Conservation (phyloP, 1,140 invertebrate species). For the Pseudomyrmex sp. region DNA sequence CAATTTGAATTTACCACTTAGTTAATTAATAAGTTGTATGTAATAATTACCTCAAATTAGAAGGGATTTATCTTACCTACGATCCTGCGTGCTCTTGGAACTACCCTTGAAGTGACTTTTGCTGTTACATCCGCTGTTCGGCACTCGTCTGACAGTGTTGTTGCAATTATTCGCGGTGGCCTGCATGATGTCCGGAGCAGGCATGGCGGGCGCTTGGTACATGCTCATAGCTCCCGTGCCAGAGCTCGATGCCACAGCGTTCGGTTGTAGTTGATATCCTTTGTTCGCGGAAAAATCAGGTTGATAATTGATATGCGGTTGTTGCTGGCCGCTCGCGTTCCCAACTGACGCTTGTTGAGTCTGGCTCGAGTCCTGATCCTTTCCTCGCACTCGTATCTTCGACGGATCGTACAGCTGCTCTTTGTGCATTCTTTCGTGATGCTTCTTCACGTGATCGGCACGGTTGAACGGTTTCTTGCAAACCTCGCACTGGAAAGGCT, state of each 20-base stretch:
- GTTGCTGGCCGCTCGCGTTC: constrained; percentile 55
- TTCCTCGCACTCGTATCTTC: constrained; percentile 87
- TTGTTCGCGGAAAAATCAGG: constrained; percentile 78
- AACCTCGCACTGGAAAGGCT: constrained; percentile 96
- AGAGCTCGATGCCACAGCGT: constrained; percentile 39
- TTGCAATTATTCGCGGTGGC: constrained; percentile 70
- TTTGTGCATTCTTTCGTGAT: constrained; percentile 95
- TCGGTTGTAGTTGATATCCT: constrained; percentile 78
- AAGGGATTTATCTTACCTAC: constrained; percentile 69
- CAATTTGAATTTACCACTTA: no score
- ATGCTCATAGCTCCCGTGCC: constrained; percentile 27
- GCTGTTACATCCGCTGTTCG: constrained; percentile 81
- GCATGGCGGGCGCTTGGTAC: constrained; percentile 75
- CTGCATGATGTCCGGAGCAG: constrained; percentile 76
- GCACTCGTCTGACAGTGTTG: constrained; percentile 71
- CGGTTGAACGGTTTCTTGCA: constrained; percentile 97
- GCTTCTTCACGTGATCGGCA: constrained; percentile 98
- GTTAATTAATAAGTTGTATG: neutral
- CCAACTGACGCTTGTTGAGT: no score
- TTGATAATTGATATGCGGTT: constrained; percentile 72
- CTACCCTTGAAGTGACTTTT: constrained; percentile 82
- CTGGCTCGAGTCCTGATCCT: constrained; percentile 1
- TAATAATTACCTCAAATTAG: neutral
- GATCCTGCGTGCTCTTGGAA: constrained; percentile 81
- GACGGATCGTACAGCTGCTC: constrained; percentile 95